Percentiles rank a stretch among this genome's conserved stretches.
Evolutionary conservation across 2,797 vertebrate genomes (phyloP).

Genomic region (Centropyge bicolor): DNA sequence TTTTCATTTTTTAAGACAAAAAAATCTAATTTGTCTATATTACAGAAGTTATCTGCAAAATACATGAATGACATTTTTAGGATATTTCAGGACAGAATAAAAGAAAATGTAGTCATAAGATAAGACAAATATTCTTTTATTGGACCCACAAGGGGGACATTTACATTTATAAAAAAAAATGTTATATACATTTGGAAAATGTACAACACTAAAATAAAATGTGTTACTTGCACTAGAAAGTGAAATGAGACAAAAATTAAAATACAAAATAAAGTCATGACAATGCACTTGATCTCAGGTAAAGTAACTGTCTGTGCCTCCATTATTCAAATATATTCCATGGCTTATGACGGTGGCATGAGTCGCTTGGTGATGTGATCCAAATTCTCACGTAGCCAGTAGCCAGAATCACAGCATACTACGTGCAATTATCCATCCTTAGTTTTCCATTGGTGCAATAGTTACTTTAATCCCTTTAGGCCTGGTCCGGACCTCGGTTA

Average conservation of each 20-base stretch:
- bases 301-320: background rate
- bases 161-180: background rate
- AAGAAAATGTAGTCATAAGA: no score
- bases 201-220: background rate
- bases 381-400: background rate
- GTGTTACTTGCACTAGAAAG: background rate
- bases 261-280: slow-evolving; percentile 3
- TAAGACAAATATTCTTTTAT: background rate
- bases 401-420: slow-evolving; percentile 22
- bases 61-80: no score
- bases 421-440: slow-evolving; percentile 25
- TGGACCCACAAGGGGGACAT: no score
- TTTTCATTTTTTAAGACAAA: no score
- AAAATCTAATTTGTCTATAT: no score
- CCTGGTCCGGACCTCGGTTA: slow-evolving; percentile 26
- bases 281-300: background rate
- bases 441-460: slow-evolving; percentile 28
- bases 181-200: background rate
- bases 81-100: no score
- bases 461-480: slow-evolving; percentile 11
- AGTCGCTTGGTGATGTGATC: background rate
- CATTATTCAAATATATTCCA: slow-evolving; percentile 1
- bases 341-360: background rate
- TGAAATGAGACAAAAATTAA: background rate
- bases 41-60: no score